These are phyloP conservation scores for Iselma pallidipennis DNA, from an alignment of 2,888 invertebrate genomes.

Conservation along the genomic window DNA sequence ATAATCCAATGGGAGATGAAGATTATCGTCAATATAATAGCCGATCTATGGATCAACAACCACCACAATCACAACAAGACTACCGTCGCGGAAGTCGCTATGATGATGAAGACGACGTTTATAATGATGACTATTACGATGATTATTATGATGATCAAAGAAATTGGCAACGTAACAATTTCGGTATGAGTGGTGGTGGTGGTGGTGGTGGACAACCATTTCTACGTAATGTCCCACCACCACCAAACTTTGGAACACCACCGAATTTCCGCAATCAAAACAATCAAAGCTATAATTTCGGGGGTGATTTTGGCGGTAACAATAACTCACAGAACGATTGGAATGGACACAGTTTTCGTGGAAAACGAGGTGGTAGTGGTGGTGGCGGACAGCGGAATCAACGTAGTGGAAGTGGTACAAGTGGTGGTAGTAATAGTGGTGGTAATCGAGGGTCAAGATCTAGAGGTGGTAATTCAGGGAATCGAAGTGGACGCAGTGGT, in stretches of 20 bases:
- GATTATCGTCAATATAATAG: conserved; percentile 40
- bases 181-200: conserved; percentile 14
- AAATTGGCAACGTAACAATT: conserved; percentile 51
- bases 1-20: conserved; percentile 35
- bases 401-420: conserved; percentile 11
- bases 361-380: conserved; percentile 12
- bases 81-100: conserved; percentile 24
- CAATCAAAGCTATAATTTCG: conserved; percentile 9
- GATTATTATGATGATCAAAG: conserved; percentile 55
- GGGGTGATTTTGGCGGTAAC: neutral
- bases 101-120: conserved; percentile 48
- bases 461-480: conserved; percentile 1
- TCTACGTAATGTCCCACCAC: conserved; percentile 6
- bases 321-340: conserved; percentile 27
- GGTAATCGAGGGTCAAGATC: conserved; percentile 1
- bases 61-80: conserved; percentile 25
- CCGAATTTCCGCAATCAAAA: conserved; percentile 9
- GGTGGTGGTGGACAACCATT: conserved; percentile 13
- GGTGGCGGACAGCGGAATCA: conserved; percentile 17
- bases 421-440: conserved; percentile 4
- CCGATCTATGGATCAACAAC: conserved; percentile 21
- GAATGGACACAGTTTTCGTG: conserved; percentile 19
- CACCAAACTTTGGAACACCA: neutral
- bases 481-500: conserved; percentile 22
- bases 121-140: conserved; percentile 51